Evolutionary conservation across 2,797 vertebrate genomes (phyloP), one percentile per base, ranked within the genome.

Genomic region (Squalus acanthias): DNA sequence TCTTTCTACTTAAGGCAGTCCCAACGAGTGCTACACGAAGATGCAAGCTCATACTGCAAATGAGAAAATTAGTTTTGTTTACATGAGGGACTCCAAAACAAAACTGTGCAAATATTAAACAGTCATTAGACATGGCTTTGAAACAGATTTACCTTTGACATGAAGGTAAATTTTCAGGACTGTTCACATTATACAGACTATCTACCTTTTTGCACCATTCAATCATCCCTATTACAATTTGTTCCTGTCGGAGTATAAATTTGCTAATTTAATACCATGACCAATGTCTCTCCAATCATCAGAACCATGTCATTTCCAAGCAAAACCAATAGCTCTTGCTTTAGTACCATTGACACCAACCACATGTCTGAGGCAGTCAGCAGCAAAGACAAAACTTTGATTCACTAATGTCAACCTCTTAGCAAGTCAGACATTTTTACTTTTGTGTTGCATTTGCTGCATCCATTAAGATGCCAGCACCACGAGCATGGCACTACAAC

Each of bases 1-100:
- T 74, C 74, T 95, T 76, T 74, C 46, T 74, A 57, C 57, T 95
- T 72, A 95, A 95, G 70, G 33, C 50, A 74, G 20, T 95, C 29
- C 89, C 70, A 60, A 76, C 50, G 53, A 74, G 8, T 76, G 13
- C 29, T 93, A 95, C 26, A 57, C 29, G 1, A 46, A 15, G 60
- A 65, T 65, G 65, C n/a, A 69, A 46, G 8, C 33, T 39, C 94
- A 95, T 33, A 74, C 50, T 57, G 94, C 26, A 74, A 74, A 57
- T 65, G 33, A 57, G 63, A 33, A 92, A 63, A 4, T 65, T 29
- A 65, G 57, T 65, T 92, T 3, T 60, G 60, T 92, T 65, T 65
- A 92, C 89, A 92, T n/a, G 57, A 65, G 60, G 60, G 89, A 60
- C 89, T 15, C 89, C 15, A 92, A 92, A 26, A 92, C 33, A 76